A percentile compares a stretch with the other conserved stretches of the same genome.
Evolutionary conservation across 2,888 invertebrate species (phyloP).

Genomic region (Mesorhabditis spiculigera): DNA sequence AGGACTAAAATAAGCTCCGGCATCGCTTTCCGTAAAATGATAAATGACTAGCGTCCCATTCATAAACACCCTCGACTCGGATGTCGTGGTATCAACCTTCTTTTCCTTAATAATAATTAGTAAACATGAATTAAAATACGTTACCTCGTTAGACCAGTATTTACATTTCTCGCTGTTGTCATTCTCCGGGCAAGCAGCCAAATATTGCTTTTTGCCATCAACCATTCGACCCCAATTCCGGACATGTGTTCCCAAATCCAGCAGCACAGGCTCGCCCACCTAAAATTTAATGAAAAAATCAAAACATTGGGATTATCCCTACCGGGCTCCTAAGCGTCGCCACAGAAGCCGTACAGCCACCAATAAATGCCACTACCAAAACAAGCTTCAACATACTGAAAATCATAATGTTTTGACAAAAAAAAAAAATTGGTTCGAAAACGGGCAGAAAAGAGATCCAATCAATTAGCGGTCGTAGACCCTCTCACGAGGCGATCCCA

Average conservation of each 20-base stretch:
- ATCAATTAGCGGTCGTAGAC: too few relatives aligned
- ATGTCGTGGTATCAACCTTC: neutral
- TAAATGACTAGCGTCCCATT: slow-evolving; percentile 29
- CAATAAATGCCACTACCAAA: too few relatives aligned
- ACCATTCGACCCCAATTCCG: slow-evolving; percentile 21
- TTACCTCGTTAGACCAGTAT: slow-evolving; percentile 9
- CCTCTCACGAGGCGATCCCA: too few relatives aligned
- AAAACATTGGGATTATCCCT: too few relatives aligned
- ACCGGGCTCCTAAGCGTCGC: too few relatives aligned
- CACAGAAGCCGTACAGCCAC: too few relatives aligned
- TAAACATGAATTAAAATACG: neutral
- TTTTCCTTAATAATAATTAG: neutral
- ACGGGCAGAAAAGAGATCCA: too few relatives aligned
- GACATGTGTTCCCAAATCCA: slow-evolving; percentile 25
- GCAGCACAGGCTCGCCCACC: slow-evolving; percentile 20
- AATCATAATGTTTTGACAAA: too few relatives aligned
- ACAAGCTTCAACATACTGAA: too few relatives aligned
- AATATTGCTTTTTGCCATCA: slow-evolving; percentile 20
- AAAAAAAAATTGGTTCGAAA: too few relatives aligned
- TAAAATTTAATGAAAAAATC: neutral
- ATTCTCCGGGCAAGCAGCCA: neutral
- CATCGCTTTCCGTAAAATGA: slow-evolving; percentile 21
- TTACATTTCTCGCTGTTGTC: neutral
- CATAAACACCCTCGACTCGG: slow-evolving; percentile 13
- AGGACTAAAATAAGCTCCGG: slow-evolving; percentile 27